Conservation (phyloP, 2,797 vertebrate genomes). For the Pseudocheirus occidentalis region DNA sequence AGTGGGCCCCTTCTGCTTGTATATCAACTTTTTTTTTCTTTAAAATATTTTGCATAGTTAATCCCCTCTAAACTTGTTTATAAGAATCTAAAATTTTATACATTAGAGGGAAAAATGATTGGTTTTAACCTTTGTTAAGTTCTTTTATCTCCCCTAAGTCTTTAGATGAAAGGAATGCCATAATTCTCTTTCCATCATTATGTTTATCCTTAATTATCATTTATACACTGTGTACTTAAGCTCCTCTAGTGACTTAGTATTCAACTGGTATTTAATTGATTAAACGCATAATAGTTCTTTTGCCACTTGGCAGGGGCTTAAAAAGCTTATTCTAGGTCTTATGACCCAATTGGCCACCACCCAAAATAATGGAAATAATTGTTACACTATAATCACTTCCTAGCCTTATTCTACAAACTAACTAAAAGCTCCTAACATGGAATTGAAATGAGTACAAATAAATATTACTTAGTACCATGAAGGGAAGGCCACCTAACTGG, state of each 20-base stretch:
- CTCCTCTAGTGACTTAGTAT: neutral
- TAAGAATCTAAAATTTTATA: neutral
- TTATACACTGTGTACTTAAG: neutral
- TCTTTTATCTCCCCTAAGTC: neutral
- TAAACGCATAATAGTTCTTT: neutral
- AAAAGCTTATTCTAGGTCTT: neutral
- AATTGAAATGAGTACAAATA: neutral
- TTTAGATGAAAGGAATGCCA: neutral
- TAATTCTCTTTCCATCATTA: neutral
- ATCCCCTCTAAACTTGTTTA: neutral
- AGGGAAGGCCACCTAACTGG: neutral
- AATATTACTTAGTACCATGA: neutral
- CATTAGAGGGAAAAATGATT: neutral
- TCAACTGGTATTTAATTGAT: neutral
- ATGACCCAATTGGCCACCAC: neutral
- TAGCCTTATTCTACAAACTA: neutral
- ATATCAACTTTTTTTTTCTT: no score
- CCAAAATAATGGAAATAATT: neutral
- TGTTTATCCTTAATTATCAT: neutral
- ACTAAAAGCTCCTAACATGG: neutral
- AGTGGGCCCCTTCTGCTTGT: no score
- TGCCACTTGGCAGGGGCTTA: neutral
- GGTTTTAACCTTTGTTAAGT: neutral
- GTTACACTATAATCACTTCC: neutral
- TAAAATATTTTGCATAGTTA: neutral